Evolutionary conservation across 2,888 invertebrate species (phyloP).

Genomic region (Dioctria rufipes): DNA sequence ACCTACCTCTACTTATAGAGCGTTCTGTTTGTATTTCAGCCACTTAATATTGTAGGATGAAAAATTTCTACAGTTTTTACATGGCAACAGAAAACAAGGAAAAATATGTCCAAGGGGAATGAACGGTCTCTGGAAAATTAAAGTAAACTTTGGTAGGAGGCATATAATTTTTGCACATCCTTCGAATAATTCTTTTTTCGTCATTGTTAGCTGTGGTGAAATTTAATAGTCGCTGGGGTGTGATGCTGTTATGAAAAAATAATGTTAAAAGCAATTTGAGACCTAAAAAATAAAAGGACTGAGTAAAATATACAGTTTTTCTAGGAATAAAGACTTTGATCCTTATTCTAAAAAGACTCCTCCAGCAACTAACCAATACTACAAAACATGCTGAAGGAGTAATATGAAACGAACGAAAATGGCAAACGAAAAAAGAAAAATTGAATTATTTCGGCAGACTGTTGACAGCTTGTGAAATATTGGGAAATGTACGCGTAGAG

Average conservation of each 20-base stretch:
- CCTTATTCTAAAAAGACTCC: not conserved
- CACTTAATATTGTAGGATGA: slow-evolving; percentile 39
- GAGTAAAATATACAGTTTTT: too few species aligned
- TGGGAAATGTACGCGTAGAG: slow-evolving; percentile 1
- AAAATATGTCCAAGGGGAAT: slow-evolving; percentile 16
- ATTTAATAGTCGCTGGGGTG: slow-evolving; percentile 34
- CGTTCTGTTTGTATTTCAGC: slow-evolving; percentile 21
- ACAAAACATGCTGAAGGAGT: too few species aligned
- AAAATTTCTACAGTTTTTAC: slow-evolving; percentile 16
- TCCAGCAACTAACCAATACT: too few species aligned
- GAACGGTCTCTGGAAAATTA: not conserved
- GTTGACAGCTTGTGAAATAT: slow-evolving; percentile 32
- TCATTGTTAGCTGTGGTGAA: slow-evolving; percentile 19
- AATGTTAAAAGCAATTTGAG: slow-evolving; percentile 37
- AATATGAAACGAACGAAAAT: not conserved
- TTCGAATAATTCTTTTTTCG: slow-evolving; percentile 13
- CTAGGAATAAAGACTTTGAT: too few species aligned
- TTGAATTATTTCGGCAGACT: slow-evolving; percentile 36
- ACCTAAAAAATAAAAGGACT: too few species aligned
- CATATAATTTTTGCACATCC: slow-evolving; percentile 27
- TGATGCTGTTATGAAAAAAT: slow-evolving; percentile 27
- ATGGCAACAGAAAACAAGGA: slow-evolving; percentile 37
- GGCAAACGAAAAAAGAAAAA: slow-evolving; percentile 32
- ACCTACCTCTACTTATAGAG: too few species aligned
- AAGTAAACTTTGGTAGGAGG: not conserved